A percentile compares a stretch with the other conserved stretches of the same genome.
Evolutionary conservation across 35 echinoderm and acorn worm genomes (phyloP).

Genomic region (Ophioderma brevispina): DNA sequence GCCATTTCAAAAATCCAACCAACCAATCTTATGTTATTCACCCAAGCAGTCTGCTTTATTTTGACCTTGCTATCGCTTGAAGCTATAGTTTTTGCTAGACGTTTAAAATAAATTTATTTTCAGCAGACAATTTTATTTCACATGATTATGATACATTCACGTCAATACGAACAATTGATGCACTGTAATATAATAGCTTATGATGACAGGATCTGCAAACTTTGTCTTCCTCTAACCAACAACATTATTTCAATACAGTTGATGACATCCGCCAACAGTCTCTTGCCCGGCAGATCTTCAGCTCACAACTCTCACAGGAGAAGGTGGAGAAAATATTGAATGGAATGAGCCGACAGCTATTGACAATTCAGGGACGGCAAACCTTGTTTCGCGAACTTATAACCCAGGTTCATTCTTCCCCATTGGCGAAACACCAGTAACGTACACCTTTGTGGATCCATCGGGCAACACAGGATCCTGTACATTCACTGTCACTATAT

Average conservation of each 20-base stretch:
- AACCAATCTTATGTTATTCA: too few species aligned
- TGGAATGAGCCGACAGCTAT: slow-evolving; percentile 60
- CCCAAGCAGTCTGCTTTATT: too few species aligned
- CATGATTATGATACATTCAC: neutral
- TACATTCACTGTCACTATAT: slow-evolving; percentile 42
- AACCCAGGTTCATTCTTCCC: slow-evolving; percentile 26
- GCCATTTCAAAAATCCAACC: too few species aligned
- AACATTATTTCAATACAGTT: neutral
- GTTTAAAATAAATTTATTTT: neutral
- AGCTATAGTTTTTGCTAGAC: neutral
- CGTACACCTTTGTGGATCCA: slow-evolving; percentile 53
- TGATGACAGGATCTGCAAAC: too few species aligned
- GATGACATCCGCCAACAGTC: slow-evolving; percentile 1
- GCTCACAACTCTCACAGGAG: slow-evolving; percentile 29
- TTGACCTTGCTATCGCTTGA: neutral
- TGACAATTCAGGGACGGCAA: slow-evolving; percentile 13
- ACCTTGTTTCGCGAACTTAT: neutral
- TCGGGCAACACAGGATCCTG: slow-evolving; percentile 25
- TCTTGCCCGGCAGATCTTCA: neutral
- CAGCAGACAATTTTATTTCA: neutral
- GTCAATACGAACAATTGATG: neutral
- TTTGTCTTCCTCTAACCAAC: neutral
- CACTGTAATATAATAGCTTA: neutral
- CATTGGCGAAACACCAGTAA: slow-evolving; percentile 41
- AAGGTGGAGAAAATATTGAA: slow-evolving; percentile 1